Base-by-base conservation (phyloP, 2,113 vertebrate genomes). In the Cranoglanis bouderius region DNA sequence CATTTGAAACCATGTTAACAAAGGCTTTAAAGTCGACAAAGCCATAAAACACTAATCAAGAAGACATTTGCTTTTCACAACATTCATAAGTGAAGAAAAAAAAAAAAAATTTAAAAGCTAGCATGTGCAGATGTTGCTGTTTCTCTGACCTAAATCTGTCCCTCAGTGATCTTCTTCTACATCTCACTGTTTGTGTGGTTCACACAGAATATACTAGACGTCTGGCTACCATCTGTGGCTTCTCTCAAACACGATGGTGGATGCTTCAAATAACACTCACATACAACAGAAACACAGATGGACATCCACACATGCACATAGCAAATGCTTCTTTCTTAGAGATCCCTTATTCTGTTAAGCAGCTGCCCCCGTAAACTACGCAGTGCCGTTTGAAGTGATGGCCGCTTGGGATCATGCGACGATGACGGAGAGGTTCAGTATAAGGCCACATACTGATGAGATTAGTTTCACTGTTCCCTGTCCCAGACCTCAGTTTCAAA, bases 101-200 rank as follows among this genome's bases (percentile, higher is more conserved):
- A 84, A 84, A 46, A 29, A 29, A 16, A 43, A 16, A 3, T 1
- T 40, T 49, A 46, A 63, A 88, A 8, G 35, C 80, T 35, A 32
- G 61, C 72, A 10, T 78, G 70, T 43, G 78, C 88, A 35, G 83
- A 74, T 49, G 38, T 70, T n/a, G 53, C 74, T 53, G 75, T 85
- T 74, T 67, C 65, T 70, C 65, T 85, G 75, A 91, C 65, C 90
- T 32, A 85, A 85, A 85, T 89, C 74, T 49, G 82, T 85, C 85
- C 92, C 67, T 90, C 65, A 65, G 65, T 55, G 78, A 92, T 91
- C 88, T 85, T 63, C 38, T 84, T 74, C 29, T 16, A 51, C 82
- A 38, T 51, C 78, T 88, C 51, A 88, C 67, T 24, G 55, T 43
- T 94, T 85, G 91, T 92, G 92, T 92, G 91, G 92, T 90, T 84